Conservation (phyloP, 2,888 invertebrate species). For the Cyaniris semiargus region DNA sequence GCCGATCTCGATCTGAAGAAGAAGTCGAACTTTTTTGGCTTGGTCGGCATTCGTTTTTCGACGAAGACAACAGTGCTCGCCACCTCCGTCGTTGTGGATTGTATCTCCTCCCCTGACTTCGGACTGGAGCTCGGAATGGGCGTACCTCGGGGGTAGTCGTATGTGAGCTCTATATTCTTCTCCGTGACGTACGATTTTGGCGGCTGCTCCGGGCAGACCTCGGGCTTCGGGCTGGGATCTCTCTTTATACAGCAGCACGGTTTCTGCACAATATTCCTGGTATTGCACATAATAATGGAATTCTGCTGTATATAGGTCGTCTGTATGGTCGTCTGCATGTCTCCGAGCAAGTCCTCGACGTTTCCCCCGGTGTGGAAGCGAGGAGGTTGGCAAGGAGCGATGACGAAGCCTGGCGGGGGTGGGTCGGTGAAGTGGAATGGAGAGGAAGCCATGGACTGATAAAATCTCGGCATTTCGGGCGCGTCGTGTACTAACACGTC, state of each 20-base stretch:
- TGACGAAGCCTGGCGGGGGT: constrained; percentile 70
- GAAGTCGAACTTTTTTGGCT: constrained; percentile 73
- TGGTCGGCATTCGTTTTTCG: constrained; percentile 71
- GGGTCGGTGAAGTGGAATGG: constrained; percentile 66
- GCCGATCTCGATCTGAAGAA: constrained; percentile 77
- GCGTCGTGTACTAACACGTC: constrained; percentile 73
- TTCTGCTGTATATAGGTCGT: constrained; percentile 75
- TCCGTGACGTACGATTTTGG: constrained; percentile 73
- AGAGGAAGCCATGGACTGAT: constrained; percentile 68
- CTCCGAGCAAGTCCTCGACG: constrained; percentile 84
- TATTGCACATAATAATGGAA: constrained; percentile 76
- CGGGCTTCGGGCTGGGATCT: constrained; percentile 44
- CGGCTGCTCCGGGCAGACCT: constrained; percentile 50
- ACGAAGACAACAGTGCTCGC: constrained; percentile 77
- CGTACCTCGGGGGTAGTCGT: constrained; percentile 73
- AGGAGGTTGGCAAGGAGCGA: constrained; percentile 65
- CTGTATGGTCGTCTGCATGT: constrained; percentile 81
- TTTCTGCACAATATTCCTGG: constrained; percentile 65
- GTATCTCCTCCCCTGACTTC: constrained; percentile 57
- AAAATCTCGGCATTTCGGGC: constrained; percentile 69
- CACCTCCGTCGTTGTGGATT: constrained; percentile 75
- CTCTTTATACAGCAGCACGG: constrained; percentile 69
- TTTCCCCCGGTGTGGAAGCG: constrained; percentile 82
- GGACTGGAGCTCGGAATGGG: constrained; percentile 62
- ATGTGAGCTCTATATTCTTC: constrained; percentile 75